These are phyloP conservation scores for Parthenolecanium corni DNA, from an alignment of 2,888 invertebrate species.

Conservation along the genomic window DNA sequence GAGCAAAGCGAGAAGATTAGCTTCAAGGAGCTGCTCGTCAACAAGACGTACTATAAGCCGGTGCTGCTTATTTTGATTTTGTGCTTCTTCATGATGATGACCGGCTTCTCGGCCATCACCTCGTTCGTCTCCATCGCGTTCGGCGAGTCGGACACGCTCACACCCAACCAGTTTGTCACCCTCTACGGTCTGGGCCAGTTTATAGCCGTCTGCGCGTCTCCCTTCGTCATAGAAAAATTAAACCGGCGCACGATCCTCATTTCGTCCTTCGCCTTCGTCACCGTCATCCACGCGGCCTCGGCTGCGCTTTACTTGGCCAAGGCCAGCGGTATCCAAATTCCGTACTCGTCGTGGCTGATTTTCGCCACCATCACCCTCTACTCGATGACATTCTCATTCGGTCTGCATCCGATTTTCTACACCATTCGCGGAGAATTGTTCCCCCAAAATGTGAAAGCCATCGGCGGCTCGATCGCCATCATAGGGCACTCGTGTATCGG, in stretches of 20 bases:
- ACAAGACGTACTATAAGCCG: neutral
- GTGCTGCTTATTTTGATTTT: neutral
- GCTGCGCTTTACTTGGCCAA: neutral
- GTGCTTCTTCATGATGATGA: neutral
- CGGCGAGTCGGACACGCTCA: neutral
- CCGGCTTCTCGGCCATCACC: neutral
- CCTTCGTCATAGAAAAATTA: neutral
- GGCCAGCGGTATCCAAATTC: neutral
- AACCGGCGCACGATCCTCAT: constrained; percentile 6
- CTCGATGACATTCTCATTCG: constrained; percentile 4
- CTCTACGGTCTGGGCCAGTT: constrained; percentile 7
- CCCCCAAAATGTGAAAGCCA: constrained; percentile 1
- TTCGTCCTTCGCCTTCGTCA: neutral
- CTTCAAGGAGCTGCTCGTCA: neutral
- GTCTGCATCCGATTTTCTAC: neutral
- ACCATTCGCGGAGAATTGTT: neutral
- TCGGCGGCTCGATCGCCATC: neutral
- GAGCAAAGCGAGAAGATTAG: neutral
- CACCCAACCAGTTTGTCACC: constrained; percentile 5
- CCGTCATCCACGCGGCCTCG: neutral
- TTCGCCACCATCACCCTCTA: constrained; percentile 5
- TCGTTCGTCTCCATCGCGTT: neutral
- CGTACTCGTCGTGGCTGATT: neutral
- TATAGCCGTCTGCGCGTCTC: neutral
- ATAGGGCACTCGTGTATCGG: neutral